Evolutionary conservation across 2,797 vertebrate genomes (phyloP), one percentile per base, ranked within the genome.

Genomic region (Poeciliopsis infans): DNA sequence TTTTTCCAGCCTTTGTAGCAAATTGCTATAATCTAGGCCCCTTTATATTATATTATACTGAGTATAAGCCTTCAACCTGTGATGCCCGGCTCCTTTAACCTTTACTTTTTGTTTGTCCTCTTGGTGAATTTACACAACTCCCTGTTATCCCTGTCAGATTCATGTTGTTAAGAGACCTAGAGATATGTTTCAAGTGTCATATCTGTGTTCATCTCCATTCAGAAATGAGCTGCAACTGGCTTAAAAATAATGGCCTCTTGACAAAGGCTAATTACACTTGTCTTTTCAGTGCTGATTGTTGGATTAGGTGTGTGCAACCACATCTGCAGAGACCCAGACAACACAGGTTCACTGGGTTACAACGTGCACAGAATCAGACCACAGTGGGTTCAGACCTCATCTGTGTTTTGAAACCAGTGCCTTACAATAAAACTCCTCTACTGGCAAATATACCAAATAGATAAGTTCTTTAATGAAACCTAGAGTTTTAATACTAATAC

Each of bases 21-120:
- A 94, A 95, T 95, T 95, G 94, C 93, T 95, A 95, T 89, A 88
- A 87, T 82, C 89, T 88, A 87, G 84, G 78, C 90, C 90, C 90
- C 76, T 90, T 89, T 85, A 88, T 89, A 92, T 93, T 93, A 93
- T 93, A 92, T 93, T 94, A 93, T 93, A 94, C 90, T 92, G 28
- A 89, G 91, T 94, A 93, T 93, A 94, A 94, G 92, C 87, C 88
- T 90, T 94, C 88, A 82, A 81, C 91, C 87, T 88, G 80, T 85
- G 91, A 87, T 85, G 72, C 82, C 84, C 76, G 74, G 82, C 20
- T 45, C 79, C 78, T 90, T 89, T 90, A 86, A 77, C 85, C 79
- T 87, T 47, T 85, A 76, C 75, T 83, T 85, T 85, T 79, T 51
- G 11, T 74, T 39, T 55, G 33, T 41, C 33, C 51, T 41, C 18